phyloP scores from a whole-genome alignment of 2,797 vertebrate genomes.

The Rousettus madagascariensis region DNA sequence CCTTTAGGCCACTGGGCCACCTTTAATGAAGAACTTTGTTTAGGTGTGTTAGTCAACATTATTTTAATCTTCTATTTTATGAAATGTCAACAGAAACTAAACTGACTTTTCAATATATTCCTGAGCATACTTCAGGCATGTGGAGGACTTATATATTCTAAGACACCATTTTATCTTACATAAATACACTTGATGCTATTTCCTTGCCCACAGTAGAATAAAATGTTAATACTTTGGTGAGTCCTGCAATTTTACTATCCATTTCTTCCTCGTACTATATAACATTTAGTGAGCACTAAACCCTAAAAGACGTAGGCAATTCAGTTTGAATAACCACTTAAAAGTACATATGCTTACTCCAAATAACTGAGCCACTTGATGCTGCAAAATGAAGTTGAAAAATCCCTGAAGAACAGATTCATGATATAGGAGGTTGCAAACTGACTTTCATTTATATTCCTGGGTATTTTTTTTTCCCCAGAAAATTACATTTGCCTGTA shows the following conservation, averaged over 20 bases:
- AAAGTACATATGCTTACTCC: constrained; percentile 63
- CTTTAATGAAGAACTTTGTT: constrained; percentile 19
- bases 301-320: constrained; percentile 59
- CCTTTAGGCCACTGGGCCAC: not conserved
- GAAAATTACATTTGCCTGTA: constrained; percentile 67
- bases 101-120: constrained; percentile 44
- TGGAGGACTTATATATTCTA: constrained; percentile 40
- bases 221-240: constrained; percentile 62
- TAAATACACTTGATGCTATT: constrained; percentile 64
- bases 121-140: constrained; percentile 39
- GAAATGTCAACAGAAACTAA: constrained; percentile 35
- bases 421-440: constrained; percentile 48
- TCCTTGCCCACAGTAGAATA: constrained; percentile 62
- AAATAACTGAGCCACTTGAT: constrained; percentile 61
- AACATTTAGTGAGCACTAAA: constrained; percentile 56
- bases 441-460: constrained; percentile 60
- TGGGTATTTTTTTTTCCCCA: constrained; percentile 49
- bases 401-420: constrained; percentile 59
- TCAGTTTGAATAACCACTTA: constrained; percentile 70
- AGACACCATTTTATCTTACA: constrained; percentile 22
- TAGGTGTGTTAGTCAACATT: not conserved
- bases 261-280: constrained; percentile 37
- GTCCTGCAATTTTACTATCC: constrained; percentile 50
- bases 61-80: constrained; percentile 51
- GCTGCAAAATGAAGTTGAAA: constrained; percentile 57